Evolutionary conservation across 2,888 invertebrate species (phyloP), one percentile per base, ranked within the genome.

Genomic region (Encarsia formosa): DNA sequence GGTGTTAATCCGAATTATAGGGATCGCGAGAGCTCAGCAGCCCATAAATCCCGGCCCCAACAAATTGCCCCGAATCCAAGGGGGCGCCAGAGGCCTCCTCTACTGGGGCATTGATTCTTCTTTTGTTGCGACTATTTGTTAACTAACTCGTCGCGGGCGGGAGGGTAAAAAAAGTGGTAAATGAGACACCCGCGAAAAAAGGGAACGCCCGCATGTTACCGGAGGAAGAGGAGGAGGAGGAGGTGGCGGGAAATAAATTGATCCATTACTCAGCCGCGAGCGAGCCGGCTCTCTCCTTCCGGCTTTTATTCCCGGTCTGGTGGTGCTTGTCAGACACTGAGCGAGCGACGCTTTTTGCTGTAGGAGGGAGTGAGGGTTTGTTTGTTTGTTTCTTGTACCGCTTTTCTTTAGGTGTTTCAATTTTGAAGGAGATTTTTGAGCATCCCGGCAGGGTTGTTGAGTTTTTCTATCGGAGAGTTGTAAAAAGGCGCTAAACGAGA

Each of bases 251-350:
- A 68, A 69, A 70, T 70, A 70, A 70, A 70, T 70, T 70, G 70
- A 70, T 69, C 70, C 69, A 70, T 70, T 70, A 69, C 69, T 70
- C 70, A 70, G 66, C 59, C 65, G 65, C 16, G 9, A 31, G 19
- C 38, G 16, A 16, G 24, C 15, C 41, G 26, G 9, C 40, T 40
- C 16, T 24, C 40, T 40, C 19, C 13, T 5, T 37, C 18, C 29
- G 8, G 43, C 20, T 37, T 26, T 45, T 43, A n/a, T 43, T 22
- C 5, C 19, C 39, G 22, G 20, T 22, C 22, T 22, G 1, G 4
- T 20, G 11, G 39, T n/a, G 39, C 23, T 22, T 34, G 23, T 19
- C 29, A 39, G 43, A 16, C 40, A 19, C 44, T 34, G 38, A 42
- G 23, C 13, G 20, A 50, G 18, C 32, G 50, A 9, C 34, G 15